phyloP scores from a whole-genome alignment of 2,888 invertebrate species.

The Nephrotoma flavescens region DNA sequence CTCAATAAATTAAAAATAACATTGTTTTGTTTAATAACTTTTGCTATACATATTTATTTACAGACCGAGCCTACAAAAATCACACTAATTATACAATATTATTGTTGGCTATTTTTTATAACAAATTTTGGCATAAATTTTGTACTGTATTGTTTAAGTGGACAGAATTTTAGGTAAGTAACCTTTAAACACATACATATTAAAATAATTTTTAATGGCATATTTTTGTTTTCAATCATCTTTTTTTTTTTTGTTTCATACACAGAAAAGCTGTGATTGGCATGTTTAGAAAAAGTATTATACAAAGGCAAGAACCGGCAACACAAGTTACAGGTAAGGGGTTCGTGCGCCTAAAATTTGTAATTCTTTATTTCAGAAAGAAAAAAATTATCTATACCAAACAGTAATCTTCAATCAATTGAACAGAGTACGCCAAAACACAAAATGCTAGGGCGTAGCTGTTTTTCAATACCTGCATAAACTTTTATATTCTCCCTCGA shows the following conservation, averaged over 20 bases:
- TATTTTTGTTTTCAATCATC: neutral
- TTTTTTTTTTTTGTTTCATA: neutral
- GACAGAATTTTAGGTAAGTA: constrained; percentile 61
- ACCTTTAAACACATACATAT: neutral
- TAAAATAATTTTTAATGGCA: neutral
- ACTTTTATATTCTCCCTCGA: no score
- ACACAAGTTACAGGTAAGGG: constrained; percentile 32
- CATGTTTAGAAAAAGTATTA: constrained; percentile 25
- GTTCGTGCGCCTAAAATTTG: neutral
- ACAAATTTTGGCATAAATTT: constrained; percentile 77
- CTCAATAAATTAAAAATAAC: neutral
- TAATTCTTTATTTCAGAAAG: no score
- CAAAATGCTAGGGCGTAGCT: no score
- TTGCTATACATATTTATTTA: neutral
- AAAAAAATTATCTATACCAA: no score
- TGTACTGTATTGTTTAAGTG: constrained; percentile 64
- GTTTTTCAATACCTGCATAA: no score
- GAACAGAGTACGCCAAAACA: no score
- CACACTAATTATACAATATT: constrained; percentile 41
- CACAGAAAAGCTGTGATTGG: constrained; percentile 28
- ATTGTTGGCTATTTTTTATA: constrained; percentile 54
- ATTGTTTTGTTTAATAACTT: neutral
- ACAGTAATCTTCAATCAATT: no score
- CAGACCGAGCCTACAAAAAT: neutral
- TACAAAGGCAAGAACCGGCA: constrained; percentile 23